These are phyloP conservation scores for Ibycter americanus DNA, from an alignment of 2,797 vertebrate genomes.

Conservation along the genomic window DNA sequence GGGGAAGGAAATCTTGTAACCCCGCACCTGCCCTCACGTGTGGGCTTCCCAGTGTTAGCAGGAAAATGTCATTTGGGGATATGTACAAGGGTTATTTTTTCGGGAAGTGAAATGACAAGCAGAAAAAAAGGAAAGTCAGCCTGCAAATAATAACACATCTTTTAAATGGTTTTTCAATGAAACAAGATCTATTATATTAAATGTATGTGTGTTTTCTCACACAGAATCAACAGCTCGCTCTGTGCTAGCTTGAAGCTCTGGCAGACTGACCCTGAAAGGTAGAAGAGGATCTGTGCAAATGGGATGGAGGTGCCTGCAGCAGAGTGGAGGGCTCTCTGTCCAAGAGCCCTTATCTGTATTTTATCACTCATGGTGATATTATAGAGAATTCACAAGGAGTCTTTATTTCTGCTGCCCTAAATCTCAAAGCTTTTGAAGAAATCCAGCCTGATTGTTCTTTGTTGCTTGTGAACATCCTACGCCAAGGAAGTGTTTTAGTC, in stretches of 20 bases:
- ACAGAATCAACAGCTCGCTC: neutral
- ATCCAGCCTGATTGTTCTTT: neutral
- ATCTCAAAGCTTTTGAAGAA: neutral
- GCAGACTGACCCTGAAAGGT: neutral
- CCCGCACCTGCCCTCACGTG: fast-evolving
- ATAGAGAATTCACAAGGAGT: neutral
- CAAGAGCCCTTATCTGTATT: neutral
- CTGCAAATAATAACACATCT: neutral
- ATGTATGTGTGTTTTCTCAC: neutral
- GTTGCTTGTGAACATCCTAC: neutral
- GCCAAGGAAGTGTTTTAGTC: neutral
- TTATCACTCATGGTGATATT: neutral
- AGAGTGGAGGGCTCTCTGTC: neutral
- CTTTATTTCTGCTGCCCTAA: neutral
- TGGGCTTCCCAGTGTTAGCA: neutral
- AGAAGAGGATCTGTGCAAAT: neutral
- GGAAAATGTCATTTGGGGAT: neutral
- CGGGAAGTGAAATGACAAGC: neutral
- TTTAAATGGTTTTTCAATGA: neutral
- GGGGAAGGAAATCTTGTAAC: neutral
- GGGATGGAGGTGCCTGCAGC: neutral
- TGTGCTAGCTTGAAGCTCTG: neutral
- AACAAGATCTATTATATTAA: neutral
- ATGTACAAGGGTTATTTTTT: neutral
- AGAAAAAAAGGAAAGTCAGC: neutral